phyloP scores from a whole-genome alignment of 2,888 invertebrate species.

The Pyrrhosoma nymphula region DNA sequence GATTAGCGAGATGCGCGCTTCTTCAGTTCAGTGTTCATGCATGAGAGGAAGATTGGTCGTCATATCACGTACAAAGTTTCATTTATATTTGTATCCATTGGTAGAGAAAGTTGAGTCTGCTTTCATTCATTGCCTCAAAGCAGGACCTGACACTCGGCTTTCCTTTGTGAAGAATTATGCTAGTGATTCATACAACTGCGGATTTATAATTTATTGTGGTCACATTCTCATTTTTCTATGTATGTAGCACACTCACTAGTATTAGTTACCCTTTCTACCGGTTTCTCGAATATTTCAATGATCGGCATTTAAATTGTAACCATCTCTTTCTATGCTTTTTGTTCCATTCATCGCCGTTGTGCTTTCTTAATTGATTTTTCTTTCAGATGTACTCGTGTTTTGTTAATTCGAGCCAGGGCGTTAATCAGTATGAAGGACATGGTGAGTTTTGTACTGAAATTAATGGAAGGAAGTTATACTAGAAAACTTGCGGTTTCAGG shows the following conservation, averaged over 20 bases:
- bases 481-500: too few relatives aligned
- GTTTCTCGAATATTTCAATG: not conserved
- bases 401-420: too few relatives aligned
- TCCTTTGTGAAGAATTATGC: not conserved
- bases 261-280: too few relatives aligned
- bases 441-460: too few relatives aligned
- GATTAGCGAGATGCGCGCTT: not conserved
- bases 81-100: not conserved
- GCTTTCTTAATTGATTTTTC: too few relatives aligned
- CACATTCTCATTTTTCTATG: not conserved
- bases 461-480: too few relatives aligned
- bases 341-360: too few relatives aligned
- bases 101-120: not conserved
- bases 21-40: not conserved
- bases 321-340: not conserved
- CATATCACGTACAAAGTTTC: not conserved
- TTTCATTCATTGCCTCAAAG: not conserved
- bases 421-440: too few relatives aligned
- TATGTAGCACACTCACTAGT: too few relatives aligned
- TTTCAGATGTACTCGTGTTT: too few relatives aligned
- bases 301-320: not conserved
- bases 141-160: not conserved
- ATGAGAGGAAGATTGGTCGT: not conserved
- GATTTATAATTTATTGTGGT: not conserved
- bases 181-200: not conserved